Conservation (phyloP, 2,888 invertebrate genomes). For the Galeopsomyia nigrocyanea region DNA sequence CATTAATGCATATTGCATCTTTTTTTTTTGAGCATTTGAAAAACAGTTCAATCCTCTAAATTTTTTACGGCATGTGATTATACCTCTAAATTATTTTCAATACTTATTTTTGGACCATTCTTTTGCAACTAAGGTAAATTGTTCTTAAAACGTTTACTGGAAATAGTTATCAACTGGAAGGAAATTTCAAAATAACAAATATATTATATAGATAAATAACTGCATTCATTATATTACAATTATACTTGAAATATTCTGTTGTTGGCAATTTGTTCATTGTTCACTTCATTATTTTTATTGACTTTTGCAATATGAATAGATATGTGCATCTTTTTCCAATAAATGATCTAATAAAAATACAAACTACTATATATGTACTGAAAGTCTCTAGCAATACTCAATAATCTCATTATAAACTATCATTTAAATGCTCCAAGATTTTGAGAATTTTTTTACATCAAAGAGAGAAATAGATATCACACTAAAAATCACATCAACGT, state of each 20-base stretch:
- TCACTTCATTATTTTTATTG: conserved; percentile 2
- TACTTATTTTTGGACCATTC: background rate
- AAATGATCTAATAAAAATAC: conserved; percentile 24
- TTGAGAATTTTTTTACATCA: conserved; percentile 22
- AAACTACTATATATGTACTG: background rate
- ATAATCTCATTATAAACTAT: background rate
- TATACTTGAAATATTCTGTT: conserved; percentile 1
- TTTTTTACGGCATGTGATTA: background rate
- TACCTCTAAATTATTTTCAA: background rate
- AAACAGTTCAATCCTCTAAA: no score
- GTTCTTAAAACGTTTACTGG: background rate
- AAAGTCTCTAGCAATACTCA: no score
- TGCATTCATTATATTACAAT: background rate
- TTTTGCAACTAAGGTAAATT: background rate
- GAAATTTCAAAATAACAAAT: background rate
- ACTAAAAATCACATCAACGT: conserved; percentile 32
- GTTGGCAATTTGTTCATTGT: background rate
- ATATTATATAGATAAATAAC: conserved; percentile 4
- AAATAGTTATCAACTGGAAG: background rate
- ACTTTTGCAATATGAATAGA: conserved; percentile 15
- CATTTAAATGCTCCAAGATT: conserved; percentile 16
- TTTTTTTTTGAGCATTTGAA: background rate
- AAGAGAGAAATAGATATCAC: conserved; percentile 38
- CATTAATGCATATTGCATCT: background rate
- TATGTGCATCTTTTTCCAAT: conserved; percentile 16